These are phyloP conservation scores for Actenoides hombroni DNA, from an alignment of 2,113 vertebrate species.

Conservation along the genomic window DNA sequence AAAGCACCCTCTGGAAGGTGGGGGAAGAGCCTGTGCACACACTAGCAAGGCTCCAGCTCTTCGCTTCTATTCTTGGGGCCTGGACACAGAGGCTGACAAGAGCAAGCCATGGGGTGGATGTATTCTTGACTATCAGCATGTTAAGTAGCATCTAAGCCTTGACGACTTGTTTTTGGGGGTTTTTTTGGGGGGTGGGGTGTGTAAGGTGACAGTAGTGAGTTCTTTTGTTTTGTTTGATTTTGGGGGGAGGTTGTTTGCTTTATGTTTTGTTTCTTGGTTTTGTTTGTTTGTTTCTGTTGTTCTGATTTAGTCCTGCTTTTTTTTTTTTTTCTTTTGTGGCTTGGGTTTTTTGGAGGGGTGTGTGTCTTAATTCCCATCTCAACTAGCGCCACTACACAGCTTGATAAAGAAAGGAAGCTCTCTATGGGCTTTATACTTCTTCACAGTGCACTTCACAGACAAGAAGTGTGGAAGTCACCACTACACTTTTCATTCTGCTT, in stretches of 20 bases:
- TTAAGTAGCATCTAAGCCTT: background rate
- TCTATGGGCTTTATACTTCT: background rate
- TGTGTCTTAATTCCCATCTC: background rate
- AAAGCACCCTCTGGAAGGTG: background rate
- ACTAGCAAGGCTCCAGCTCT: background rate
- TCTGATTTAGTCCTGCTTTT: too few species aligned
- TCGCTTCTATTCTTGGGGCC: background rate
- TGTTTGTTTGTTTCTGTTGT: background rate
- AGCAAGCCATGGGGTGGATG: background rate
- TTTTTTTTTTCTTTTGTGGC: too few species aligned
- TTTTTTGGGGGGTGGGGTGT: background rate
- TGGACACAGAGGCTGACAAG: conserved; percentile 15
- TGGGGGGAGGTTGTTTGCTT: too few species aligned
- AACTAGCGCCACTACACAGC: background rate
- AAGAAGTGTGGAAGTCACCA: background rate
- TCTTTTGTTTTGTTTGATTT: background rate
- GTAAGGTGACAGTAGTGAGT: background rate
- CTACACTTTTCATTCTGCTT: background rate
- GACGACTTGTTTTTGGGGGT: background rate
- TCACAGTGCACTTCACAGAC: background rate
- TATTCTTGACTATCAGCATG: background rate
- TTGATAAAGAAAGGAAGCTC: background rate
- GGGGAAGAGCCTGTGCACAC: background rate
- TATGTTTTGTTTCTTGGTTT: background rate
- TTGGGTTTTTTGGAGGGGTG: background rate